Conservation (phyloP, 2,113 vertebrate genomes). For the Nothocercus julius region DNA sequence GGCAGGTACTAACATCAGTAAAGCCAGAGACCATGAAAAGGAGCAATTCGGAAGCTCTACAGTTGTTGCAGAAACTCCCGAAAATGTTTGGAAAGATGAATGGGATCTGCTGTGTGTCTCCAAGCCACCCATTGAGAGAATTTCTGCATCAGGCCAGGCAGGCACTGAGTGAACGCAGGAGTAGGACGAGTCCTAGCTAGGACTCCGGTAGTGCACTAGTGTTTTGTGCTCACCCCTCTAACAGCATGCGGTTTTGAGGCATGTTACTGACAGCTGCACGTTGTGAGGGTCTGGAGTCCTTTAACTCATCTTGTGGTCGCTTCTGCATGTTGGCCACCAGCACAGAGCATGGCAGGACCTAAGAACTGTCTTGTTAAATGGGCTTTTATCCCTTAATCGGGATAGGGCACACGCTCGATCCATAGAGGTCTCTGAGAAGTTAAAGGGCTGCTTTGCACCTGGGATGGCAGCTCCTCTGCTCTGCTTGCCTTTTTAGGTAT, state of each 20-base stretch:
- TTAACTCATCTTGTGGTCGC: neutral
- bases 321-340: neutral
- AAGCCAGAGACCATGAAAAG: slow-evolving; percentile 64
- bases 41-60: slow-evolving; percentile 73
- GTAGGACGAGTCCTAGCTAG: neutral
- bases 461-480: neutral
- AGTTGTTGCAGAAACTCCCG: slow-evolving; percentile 64
- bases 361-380: neutral
- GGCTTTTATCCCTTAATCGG: neutral
- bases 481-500: neutral
- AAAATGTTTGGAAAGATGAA: slow-evolving; percentile 50
- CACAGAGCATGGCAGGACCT: neutral
- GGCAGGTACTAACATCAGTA: neutral
- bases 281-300: neutral
- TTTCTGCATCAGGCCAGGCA: slow-evolving; percentile 97
- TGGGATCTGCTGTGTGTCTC: slow-evolving; percentile 29
- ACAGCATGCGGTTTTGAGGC: slow-evolving; percentile 48
- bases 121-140: slow-evolving; percentile 79
- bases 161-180: slow-evolving; percentile 68
- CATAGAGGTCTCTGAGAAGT: neutral
- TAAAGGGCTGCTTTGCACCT: neutral
- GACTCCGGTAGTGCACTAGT: neutral
- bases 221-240: slow-evolving; percentile 30
- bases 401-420: neutral
- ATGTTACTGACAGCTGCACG: neutral